phyloP scores from a whole-genome alignment of 2,113 vertebrate species.

The Ornithorhynchus anatinus region DNA sequence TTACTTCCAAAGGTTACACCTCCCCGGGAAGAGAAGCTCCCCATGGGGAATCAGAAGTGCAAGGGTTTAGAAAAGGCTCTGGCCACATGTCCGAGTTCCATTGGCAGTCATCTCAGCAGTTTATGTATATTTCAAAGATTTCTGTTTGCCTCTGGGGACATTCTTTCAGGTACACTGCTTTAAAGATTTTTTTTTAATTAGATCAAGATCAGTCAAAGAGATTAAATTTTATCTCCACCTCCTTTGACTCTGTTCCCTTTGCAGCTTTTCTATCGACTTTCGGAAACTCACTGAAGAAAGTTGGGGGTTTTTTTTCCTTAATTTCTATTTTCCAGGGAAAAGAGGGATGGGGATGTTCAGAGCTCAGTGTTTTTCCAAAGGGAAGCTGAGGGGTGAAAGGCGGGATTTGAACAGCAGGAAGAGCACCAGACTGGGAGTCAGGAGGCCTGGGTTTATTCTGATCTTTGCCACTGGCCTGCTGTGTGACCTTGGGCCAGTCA shows the following conservation, averaged over 20 bases:
- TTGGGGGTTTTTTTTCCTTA: too few relatives aligned
- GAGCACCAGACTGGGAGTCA: too few relatives aligned
- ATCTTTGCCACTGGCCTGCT: too few relatives aligned
- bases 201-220: not conserved
- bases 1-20: not conserved
- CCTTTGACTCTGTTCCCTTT: not conserved
- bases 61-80: fast-evolving
- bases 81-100: fast-evolving
- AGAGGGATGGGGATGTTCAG: not conserved
- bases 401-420: not conserved
- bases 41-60: not conserved
- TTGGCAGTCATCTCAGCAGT: not conserved
- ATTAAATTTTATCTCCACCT: not conserved
- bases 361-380: not conserved
- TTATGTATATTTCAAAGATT: not conserved
- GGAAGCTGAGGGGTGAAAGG: not conserved
- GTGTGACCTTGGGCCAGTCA: too few relatives aligned
- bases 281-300: conserved; percentile 4
- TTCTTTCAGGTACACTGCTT: not conserved
- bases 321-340: too few relatives aligned
- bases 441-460: too few relatives aligned
- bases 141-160: not conserved
- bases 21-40: not conserved
- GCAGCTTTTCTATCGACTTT: conserved; percentile 2
- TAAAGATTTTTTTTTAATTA: conserved; percentile 25